phyloP scores from a whole-genome alignment of 2,113 vertebrate genomes.

The Trochalopteron elliotii region DNA sequence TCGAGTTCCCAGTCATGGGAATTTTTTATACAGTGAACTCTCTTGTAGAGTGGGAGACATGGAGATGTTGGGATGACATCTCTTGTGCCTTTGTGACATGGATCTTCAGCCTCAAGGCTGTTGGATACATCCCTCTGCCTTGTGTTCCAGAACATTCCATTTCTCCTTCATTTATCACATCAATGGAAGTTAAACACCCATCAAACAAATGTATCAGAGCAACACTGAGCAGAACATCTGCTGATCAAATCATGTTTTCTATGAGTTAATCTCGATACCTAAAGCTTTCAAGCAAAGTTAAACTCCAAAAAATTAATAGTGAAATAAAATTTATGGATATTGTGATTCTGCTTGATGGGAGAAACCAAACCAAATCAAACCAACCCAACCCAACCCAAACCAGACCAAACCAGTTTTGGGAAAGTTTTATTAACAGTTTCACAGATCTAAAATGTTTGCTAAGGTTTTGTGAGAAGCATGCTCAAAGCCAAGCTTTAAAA shows the following conservation, averaged over 20 bases:
- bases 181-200: neutral
- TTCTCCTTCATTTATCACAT: neutral
- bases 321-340: neutral
- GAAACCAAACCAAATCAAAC: neutral
- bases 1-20: slow-evolving; percentile 9
- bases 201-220: neutral
- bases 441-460: neutral
- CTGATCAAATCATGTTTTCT: neutral
- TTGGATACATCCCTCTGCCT: neutral
- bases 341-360: neutral
- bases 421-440: neutral
- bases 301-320: neutral
- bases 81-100: neutral
- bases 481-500: neutral
- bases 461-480: neutral
- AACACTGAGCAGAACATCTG: neutral
- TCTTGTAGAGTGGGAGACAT: neutral
- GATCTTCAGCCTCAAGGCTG: neutral
- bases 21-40: neutral
- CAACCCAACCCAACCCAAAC: neutral
- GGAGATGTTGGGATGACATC: neutral
- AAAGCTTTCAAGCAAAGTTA: neutral
- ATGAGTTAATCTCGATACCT: neutral
- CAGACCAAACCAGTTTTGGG: neutral
- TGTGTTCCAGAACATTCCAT: neutral